phyloP scores from a whole-genome alignment of 2,113 vertebrate species.

The Dromiciops gliroides region DNA sequence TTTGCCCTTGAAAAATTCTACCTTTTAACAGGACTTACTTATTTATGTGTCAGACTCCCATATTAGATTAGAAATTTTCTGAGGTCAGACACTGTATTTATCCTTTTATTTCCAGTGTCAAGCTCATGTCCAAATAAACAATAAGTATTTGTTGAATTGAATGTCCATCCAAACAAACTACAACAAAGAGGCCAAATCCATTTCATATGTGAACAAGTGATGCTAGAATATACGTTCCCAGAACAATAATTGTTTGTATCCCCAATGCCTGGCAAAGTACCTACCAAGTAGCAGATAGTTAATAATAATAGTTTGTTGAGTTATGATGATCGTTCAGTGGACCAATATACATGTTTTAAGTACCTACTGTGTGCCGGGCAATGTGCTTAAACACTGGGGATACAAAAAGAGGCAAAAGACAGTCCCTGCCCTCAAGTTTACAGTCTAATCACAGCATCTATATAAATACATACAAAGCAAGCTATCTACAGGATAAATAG shows the following conservation, averaged over 20 bases:
- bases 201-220: not conserved
- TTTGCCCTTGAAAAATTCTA: not conserved
- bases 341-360: too few species aligned
- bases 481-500: not conserved
- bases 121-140: too few species aligned
- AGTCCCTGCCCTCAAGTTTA: not conserved
- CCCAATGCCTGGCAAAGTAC: not conserved
- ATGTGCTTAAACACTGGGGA: not conserved
- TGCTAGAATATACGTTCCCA: not conserved
- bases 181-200: not conserved
- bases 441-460: not conserved
- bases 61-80: not conserved
- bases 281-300: not conserved
- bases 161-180: not conserved
- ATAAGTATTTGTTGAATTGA: not conserved
- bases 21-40: not conserved
- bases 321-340: not conserved
- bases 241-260: not conserved
- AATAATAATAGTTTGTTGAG: not conserved
- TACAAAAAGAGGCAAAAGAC: not conserved
- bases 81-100: not conserved
- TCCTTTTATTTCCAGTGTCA: not conserved
- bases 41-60: not conserved
- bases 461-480: not conserved
- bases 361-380: not conserved